Base-by-base conservation (phyloP, 2,797 vertebrate genomes). In the Thalassophryne amazonica region DNA sequence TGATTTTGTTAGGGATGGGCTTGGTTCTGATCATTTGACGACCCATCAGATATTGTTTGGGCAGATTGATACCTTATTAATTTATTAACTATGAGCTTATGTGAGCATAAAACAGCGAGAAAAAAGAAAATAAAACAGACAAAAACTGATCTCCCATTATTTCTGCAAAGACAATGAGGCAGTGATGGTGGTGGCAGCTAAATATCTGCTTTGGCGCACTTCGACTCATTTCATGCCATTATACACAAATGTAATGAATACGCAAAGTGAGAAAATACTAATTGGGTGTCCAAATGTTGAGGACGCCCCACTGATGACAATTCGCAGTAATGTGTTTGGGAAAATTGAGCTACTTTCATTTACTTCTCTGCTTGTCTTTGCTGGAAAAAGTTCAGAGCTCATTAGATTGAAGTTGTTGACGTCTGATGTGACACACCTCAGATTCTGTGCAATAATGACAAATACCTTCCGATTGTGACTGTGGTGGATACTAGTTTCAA, bases 11-110 rank as follows among this genome's bases (percentile, higher is more conserved):
- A 47, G 21, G 13, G 28, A 21, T 1, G 23, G 32, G 17, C 32
- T 46, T 34, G 51, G 7, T 62, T 34, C 33, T 37, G 64, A 63
- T 76, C 56, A 63, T 74, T 54, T 69, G 21, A 46, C 51, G 35
- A 50, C 54, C 52, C 43, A 58, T 60, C 60, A 60, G 29, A 62
- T 51, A 48, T 63, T 53, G 58, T 28, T 64, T 5, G 42, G 56
- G 34, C 28, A 65, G 50, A 73, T 74, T 54, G 58, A 59, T 46
- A 43, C 14, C 55, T 14, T 29, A 39, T 27, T 53, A 29, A 70
- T 60, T 63, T 40, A 61, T 45, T 57, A 41, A 25, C 24, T 9
- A 14, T 14, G 23, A 9, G 17, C 10, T 16, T 20, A 13, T 45
- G 25, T 39, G 30, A 17, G 6, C 29, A n/a, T 22, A n/a, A 9